Base-by-base conservation (phyloP, 2,797 vertebrate species). In the Peromyscus aztecus region DNA sequence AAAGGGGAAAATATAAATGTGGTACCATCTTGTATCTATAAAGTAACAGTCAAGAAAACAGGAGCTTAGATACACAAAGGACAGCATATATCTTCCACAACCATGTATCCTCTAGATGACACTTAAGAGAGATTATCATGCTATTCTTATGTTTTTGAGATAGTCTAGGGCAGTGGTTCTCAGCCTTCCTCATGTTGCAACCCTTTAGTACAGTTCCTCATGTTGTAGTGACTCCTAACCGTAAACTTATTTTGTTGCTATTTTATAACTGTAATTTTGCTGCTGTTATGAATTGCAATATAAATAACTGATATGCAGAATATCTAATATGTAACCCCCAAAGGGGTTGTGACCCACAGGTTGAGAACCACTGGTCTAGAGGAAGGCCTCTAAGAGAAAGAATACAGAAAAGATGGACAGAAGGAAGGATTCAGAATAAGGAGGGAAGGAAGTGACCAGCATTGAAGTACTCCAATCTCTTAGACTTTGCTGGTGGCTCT, bases 1-100 rank as follows among this genome's bases (percentile, higher is more conserved):
- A 34, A 65, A 65, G 4, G 24, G 59, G 29, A 31, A 63, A 29
- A 43, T 83, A 63, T 29, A 40, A 37, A 46, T 31, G 24, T 63
- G 24, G 9, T 84, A 10, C 34, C 27, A 34, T 84, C 49, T 75
- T 65, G 31, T 69, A 21, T 63, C 52, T 86, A 73, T 8, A 94
- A 63, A 57, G 77, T n/a, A 43, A 21, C 57, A 69, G 8, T 89
- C 57, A 92, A 90, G 78, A 89, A 86, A 91, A 71, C 2, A 91
- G 27, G 12, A 63, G 76, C 81, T 31, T 24, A 87, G 29, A 31
- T 63, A 61, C 37, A 43, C 4, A 24, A 83, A 61, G n/a, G 24
- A 17, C 1, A 61, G 29, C 16, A 6, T 43, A 31, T 61, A 43
- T 61, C 37, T 43, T 34, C 9, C 16, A 43, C n/a, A 59, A 59